Conservation (phyloP, 2,888 invertebrate genomes). For the Torymus texanus region DNA sequence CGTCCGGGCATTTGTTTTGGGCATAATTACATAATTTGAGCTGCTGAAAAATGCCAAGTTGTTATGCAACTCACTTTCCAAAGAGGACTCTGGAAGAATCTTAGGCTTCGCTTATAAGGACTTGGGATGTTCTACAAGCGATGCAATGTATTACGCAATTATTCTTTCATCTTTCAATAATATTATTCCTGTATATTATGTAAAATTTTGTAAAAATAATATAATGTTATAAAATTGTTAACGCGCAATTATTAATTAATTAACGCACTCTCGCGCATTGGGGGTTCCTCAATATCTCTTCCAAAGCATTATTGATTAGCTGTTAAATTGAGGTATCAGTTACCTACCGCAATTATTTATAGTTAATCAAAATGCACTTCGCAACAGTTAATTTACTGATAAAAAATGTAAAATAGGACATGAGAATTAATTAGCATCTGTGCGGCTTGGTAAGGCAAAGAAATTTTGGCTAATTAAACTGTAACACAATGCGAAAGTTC, state of each 20-base stretch:
- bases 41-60: background rate
- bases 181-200: slow-evolving; percentile 20
- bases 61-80: slow-evolving; percentile 38
- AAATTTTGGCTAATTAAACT: slow-evolving; percentile 12
- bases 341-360: too few species aligned
- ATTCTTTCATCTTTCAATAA: slow-evolving; percentile 37
- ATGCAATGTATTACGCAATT: slow-evolving; percentile 36
- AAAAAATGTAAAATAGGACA: too few species aligned
- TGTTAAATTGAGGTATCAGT: background rate
- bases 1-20: slow-evolving; percentile 13
- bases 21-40: slow-evolving; percentile 25
- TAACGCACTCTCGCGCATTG: too few species aligned
- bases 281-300: too few species aligned
- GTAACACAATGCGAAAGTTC: slow-evolving; percentile 17
- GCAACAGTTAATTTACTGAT: too few species aligned
- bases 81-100: background rate
- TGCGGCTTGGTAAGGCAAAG: background rate
- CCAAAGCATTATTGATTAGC: background rate
- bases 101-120: background rate
- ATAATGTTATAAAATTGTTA: too few species aligned
- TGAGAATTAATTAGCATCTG: too few species aligned
- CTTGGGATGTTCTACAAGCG: slow-evolving; percentile 28
- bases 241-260: too few species aligned
- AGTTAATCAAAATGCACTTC: too few species aligned
- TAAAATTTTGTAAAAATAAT: background rate